Evolutionary conservation across 2,113 vertebrate species (phyloP), one percentile per base, ranked within the genome.

Genomic region (Melozone crissalis): DNA sequence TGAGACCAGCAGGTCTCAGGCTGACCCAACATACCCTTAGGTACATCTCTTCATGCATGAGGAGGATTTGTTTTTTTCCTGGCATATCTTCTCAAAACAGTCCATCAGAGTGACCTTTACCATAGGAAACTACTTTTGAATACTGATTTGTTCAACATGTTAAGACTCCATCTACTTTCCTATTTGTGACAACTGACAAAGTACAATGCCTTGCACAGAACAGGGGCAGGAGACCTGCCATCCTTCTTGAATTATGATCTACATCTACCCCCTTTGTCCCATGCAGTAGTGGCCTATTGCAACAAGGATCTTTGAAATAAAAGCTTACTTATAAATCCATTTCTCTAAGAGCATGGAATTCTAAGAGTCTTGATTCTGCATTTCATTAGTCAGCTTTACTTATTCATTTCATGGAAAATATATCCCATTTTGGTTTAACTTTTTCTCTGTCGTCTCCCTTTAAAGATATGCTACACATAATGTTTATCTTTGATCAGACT

Each of bases 401-500:
- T 37, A 82, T 19, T 62, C 5, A 63, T 86, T 94, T 61, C 3
- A 47, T n/a, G 62, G 65, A 58, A 93, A 92, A 95, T 58, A 37
- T 1, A 65, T 17, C 31, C 26, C 61, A 14, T 78, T 95, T 89
- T 46, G 13, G 22, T 49, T 49, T 58, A 89, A 94, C 79, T 93
- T 96, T 75, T 73, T 67, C 67, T 61, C 57, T 67, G 62, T 27
- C 16, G 1, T 41, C 49, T 74, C 65, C n/a, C 41, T 75, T 90
- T 82, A 65, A 93, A 94, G 85, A 87, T 62, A 27, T 3, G 28
- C 47, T 78, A 61, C 80, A 44, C 73, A 49, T 30, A 94, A 91
- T 41, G 51, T 73, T 94, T 92, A 92, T 94, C 93, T 95, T 94
- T 95, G 95, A 95, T 96, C 96, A 91, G 87, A 94, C 63, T 87